Conservation (phyloP, 2,888 invertebrate genomes). For the Rhodophaea formosa region DNA sequence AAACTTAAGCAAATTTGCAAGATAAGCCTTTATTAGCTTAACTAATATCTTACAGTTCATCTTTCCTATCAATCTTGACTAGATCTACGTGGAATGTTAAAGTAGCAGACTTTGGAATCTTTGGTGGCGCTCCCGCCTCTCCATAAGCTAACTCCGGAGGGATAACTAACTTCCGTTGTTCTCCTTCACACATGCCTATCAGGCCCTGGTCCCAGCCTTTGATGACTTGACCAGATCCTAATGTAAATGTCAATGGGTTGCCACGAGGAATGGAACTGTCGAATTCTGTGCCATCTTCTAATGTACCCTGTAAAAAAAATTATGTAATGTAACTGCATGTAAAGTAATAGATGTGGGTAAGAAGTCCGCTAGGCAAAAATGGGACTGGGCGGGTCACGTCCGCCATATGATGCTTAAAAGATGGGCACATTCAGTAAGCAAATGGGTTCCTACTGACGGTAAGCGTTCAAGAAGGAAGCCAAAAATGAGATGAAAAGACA, state of each 20-base stretch:
- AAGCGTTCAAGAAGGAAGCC: no score
- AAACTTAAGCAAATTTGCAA: not conserved
- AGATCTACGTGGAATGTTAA: constrained; percentile 91
- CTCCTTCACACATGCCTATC: constrained; percentile 93
- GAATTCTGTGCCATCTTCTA: constrained; percentile 92
- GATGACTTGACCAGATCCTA: constrained; percentile 93
- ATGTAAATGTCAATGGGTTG: constrained; percentile 88
- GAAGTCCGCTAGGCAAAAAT: no score
- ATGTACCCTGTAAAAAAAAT: constrained; percentile 83
- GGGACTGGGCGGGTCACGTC: no score
- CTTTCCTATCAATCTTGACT: constrained; percentile 86
- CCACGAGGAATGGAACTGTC: constrained; percentile 89
- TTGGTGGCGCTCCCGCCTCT: constrained; percentile 88
- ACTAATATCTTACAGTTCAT: constrained; percentile 69
- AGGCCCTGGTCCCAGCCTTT: constrained; percentile 96
- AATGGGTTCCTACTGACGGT: no score
- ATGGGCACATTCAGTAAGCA: no score
- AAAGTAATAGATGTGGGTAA: no score
- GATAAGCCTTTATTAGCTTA: not conserved
- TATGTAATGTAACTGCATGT: no score
- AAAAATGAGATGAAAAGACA: no score
- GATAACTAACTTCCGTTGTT: constrained; percentile 91
- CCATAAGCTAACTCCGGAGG: constrained; percentile 94
- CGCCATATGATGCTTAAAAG: no score
- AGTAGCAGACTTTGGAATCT: constrained; percentile 91